Conservation (phyloP, 2,113 vertebrate genomes). For the Condylura cristata region DNA sequence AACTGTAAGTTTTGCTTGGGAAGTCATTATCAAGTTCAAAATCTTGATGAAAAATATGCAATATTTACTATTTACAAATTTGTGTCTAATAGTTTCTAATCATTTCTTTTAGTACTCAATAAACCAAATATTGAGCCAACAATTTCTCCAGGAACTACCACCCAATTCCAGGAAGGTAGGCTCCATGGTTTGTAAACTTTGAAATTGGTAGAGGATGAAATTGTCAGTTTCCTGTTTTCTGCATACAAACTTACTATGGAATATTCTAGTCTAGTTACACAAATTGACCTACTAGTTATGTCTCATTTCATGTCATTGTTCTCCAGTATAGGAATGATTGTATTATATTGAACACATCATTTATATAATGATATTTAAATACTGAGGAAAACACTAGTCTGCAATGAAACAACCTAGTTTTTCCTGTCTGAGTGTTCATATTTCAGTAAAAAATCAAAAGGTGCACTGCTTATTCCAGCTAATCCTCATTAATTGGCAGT, state of each 20-base stretch:
- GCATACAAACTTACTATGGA: too few species aligned
- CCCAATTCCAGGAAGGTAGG: conserved; percentile 12
- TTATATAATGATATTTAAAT: not conserved
- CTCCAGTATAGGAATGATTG: not conserved
- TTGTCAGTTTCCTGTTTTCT: too few species aligned
- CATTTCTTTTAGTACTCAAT: not conserved
- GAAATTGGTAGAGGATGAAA: not conserved
- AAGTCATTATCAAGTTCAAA: not conserved
- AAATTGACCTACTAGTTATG: not conserved
- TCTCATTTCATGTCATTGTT: not conserved
- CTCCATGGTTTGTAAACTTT: not conserved
- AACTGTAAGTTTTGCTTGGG: conserved; percentile 51
- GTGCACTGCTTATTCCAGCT: too few species aligned
- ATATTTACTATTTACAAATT: not conserved
- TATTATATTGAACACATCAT: too few species aligned
- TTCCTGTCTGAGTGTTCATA: not conserved
- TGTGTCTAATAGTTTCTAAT: not conserved
- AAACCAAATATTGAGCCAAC: not conserved
- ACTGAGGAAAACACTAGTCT: not conserved
- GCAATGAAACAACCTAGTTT: not conserved
- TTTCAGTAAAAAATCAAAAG: not conserved
- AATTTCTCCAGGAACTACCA: not conserved
- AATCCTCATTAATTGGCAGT: not conserved
- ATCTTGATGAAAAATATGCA: not conserved
- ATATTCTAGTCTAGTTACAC: not conserved